phyloP scores from a whole-genome alignment of 2,888 invertebrate genomes.

The Pachliopta kotzebuea region DNA sequence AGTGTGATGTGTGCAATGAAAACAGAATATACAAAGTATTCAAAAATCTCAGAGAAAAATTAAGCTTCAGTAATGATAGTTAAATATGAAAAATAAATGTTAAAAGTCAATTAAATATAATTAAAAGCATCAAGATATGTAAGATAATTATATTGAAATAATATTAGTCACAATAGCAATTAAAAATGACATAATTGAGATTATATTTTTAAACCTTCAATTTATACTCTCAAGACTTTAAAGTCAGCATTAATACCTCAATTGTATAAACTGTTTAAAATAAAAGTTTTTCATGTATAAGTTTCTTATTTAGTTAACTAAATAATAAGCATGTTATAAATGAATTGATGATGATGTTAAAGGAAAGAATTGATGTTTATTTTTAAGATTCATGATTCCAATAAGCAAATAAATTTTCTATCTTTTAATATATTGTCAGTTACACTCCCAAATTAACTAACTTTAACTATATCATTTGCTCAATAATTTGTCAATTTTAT shows the following conservation, averaged over 20 bases:
- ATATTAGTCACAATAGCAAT: neutral
- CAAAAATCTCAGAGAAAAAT: slow-evolving; percentile 62
- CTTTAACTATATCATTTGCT: too few species aligned
- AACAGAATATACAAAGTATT: slow-evolving; percentile 58
- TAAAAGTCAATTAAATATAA: neutral
- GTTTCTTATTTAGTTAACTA: too few species aligned
- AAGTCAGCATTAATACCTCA: neutral
- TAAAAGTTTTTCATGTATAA: neutral
- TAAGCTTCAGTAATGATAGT: slow-evolving; percentile 46
- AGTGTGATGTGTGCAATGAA: slow-evolving; percentile 62
- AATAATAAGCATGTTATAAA: too few species aligned
- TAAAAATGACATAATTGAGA: slow-evolving; percentile 17
- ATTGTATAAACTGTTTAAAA: neutral
- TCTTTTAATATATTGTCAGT: too few species aligned
- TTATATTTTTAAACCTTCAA: slow-evolving; percentile 8
- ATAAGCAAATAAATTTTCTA: too few species aligned
- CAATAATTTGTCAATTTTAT: too few species aligned
- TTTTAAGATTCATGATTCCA: too few species aligned
- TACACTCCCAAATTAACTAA: too few species aligned
- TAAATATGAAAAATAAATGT: slow-evolving; percentile 6
- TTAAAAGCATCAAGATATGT: neutral
- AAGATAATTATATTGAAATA: neutral
- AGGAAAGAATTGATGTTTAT: too few species aligned
- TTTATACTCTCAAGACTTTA: neutral
- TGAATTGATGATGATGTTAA: too few species aligned